Percentiles rank a stretch among this genome's conserved stretches.
Evolutionary conservation across 2,797 vertebrate species (phyloP).

Genomic region (Aythya fuligula): DNA sequence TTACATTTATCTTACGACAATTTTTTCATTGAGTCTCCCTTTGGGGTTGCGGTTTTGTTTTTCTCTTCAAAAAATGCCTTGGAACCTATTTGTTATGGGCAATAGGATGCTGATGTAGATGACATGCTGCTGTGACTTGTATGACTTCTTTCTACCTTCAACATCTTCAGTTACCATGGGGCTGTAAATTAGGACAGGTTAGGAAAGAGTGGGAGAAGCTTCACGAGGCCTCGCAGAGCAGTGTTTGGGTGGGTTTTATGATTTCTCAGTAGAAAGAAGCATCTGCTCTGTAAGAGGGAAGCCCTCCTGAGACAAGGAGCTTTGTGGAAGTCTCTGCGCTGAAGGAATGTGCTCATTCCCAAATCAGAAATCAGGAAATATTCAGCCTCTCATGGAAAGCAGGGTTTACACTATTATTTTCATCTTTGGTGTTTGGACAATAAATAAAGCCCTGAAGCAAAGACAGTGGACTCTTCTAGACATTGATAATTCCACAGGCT

Average conservation of each 20-base stretch:
- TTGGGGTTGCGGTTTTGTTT: background rate
- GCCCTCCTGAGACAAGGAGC: background rate
- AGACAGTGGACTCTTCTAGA: background rate
- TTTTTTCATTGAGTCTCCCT: background rate
- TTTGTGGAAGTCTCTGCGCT: background rate
- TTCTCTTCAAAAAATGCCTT: background rate
- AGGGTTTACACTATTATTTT: background rate
- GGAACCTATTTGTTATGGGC: rapidly evolving
- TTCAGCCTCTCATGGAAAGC: background rate
- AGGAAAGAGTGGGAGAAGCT: background rate
- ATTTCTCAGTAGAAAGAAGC: background rate
- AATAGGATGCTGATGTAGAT: background rate
- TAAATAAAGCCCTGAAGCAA: background rate
- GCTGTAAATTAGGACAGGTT: background rate
- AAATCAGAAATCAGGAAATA: background rate
- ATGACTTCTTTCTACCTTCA: background rate
- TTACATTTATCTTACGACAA: background rate
- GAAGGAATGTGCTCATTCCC: background rate
- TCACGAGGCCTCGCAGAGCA: rapidly evolving
- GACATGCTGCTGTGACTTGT: background rate
- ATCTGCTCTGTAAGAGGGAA: background rate
- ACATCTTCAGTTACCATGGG: rapidly evolving
- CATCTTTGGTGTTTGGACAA: background rate
- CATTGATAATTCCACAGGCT: background rate
- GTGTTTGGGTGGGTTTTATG: background rate